Conservation (phyloP, 2,797 vertebrate species). For the Pipistrellus pygmaeus region DNA sequence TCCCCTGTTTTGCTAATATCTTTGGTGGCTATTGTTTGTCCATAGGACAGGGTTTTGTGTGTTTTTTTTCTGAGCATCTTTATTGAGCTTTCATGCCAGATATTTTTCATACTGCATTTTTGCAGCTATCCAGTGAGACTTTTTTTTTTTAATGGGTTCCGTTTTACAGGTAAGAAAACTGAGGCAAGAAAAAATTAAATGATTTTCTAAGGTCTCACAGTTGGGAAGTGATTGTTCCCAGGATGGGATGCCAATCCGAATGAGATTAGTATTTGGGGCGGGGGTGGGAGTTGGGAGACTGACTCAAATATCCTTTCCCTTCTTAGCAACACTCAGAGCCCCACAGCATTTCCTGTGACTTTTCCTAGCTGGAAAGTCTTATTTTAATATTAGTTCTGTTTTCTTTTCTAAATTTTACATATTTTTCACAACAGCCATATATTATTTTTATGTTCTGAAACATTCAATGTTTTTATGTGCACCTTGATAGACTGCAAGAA, state of each 20-base stretch:
- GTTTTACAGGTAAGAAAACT: background rate
- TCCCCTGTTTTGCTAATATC: background rate
- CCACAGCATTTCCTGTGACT: background rate
- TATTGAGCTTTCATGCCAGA: background rate
- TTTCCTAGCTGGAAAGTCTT: conserved; percentile 7
- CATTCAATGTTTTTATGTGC: background rate
- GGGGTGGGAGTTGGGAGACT: background rate
- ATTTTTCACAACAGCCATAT: background rate
- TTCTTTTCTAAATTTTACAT: background rate
- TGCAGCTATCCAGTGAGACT: background rate
- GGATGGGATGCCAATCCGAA: background rate
- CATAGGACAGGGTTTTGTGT: background rate
- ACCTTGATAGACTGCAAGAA: background rate
- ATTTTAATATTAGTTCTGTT: background rate
- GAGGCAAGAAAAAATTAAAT: background rate
- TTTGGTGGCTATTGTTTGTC: background rate
- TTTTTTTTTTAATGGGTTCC: background rate
- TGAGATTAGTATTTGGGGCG: background rate
- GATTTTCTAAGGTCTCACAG: background rate
- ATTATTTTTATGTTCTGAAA: background rate
- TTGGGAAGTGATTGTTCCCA: background rate
- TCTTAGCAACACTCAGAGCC: background rate
- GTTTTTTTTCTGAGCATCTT: background rate
- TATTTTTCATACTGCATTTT: background rate
- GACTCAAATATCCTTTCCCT: background rate